A percentile compares a stretch with the other conserved stretches of the same genome.
Conservation (phyloP, 2,888 invertebrate species). For the Caenorhabditis sinica region DNA sequence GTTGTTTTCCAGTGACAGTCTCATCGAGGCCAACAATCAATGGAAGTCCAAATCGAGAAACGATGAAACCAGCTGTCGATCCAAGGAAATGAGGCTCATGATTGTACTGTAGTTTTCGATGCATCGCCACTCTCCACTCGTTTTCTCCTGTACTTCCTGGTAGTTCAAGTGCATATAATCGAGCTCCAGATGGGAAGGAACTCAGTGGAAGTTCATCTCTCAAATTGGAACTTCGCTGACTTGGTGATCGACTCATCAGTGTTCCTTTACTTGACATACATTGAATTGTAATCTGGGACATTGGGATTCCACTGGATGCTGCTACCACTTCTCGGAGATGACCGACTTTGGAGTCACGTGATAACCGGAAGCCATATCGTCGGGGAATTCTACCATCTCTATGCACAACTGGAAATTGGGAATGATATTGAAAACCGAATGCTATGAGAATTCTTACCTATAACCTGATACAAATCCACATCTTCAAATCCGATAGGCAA, state of each 20-base stretch:
- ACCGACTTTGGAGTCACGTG: constrained; percentile 85
- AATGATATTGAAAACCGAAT: background rate
- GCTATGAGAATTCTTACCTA: constrained; percentile 60
- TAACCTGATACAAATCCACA: constrained; percentile 87
- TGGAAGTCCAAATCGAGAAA: constrained; percentile 75
- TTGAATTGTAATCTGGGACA: constrained; percentile 63
- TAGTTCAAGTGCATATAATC: constrained; percentile 71
- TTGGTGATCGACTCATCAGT: constrained; percentile 54
- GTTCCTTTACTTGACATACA: constrained; percentile 67
- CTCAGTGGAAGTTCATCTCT: constrained; percentile 56
- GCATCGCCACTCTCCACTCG: constrained; percentile 72
- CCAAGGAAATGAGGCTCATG: constrained; percentile 76
- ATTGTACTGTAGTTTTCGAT: constrained; percentile 75
- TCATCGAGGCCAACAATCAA: constrained; percentile 67
- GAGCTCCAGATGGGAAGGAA: constrained; percentile 64
- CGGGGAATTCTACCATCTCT: constrained; percentile 90
- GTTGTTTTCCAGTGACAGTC: constrained; percentile 61
- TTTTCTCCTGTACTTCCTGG: constrained; percentile 44
- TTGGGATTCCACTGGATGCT: constrained; percentile 52
- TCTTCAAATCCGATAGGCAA: constrained; percentile 94
- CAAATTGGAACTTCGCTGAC: constrained; percentile 9
- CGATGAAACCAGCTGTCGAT: constrained; percentile 73
- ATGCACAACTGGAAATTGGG: constrained; percentile 82
- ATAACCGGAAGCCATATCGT: constrained; percentile 91
- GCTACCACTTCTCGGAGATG: constrained; percentile 68